Conservation (phyloP, 2,797 vertebrate genomes). For the Coregonus ussuriensis region DNA sequence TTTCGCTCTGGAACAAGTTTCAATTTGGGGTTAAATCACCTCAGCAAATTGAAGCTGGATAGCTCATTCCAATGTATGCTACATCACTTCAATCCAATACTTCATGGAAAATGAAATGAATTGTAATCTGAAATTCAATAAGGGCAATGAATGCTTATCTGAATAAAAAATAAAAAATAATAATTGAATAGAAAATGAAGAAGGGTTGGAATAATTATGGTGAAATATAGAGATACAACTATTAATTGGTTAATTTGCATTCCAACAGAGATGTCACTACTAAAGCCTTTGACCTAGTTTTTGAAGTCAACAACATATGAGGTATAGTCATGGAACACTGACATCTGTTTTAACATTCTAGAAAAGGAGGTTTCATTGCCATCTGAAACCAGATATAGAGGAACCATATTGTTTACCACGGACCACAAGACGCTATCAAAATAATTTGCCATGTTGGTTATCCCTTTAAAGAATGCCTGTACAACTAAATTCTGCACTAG, state of each 20-base stretch:
- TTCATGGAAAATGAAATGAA: not conserved
- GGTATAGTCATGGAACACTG: slow-evolving; percentile 30
- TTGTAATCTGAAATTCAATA: not conserved
- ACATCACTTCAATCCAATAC: not conserved
- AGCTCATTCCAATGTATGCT: not conserved
- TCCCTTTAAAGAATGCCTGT: slow-evolving; percentile 12
- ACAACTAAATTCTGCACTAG: slow-evolving; percentile 36
- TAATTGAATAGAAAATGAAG: not conserved
- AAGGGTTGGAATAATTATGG: not conserved
- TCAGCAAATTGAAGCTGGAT: not conserved
- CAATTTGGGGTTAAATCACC: slow-evolving; percentile 9
- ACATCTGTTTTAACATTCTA: slow-evolving; percentile 66
- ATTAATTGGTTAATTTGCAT: not conserved
- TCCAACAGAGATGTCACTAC: not conserved
- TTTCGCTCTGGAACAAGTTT: not conserved
- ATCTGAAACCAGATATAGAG: slow-evolving; percentile 34
- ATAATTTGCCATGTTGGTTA: slow-evolving; percentile 26
- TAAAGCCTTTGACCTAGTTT: slow-evolving; percentile 26
- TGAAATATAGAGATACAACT: not conserved
- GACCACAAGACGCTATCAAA: slow-evolving; percentile 38
- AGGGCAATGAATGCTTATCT: not conserved
- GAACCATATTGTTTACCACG: slow-evolving; percentile 49
- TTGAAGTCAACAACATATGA: slow-evolving; percentile 34
- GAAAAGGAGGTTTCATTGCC: slow-evolving; percentile 47
- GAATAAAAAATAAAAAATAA: not conserved